Percentiles rank a stretch among this genome's conserved stretches.
Conservation (phyloP, 2,113 vertebrate species). For the Typhlomys cinereus region DNA sequence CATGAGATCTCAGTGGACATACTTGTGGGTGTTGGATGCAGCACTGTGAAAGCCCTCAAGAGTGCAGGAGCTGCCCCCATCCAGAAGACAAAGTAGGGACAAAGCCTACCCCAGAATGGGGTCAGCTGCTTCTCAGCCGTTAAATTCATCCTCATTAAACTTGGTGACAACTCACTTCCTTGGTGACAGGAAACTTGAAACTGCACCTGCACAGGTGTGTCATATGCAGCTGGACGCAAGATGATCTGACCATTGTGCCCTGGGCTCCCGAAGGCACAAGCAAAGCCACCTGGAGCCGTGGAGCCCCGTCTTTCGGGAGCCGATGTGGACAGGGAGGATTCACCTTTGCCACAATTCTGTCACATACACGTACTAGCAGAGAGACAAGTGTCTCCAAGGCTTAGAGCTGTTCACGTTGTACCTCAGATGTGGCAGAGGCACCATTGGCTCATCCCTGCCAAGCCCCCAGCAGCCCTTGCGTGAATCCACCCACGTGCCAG, state of each 20-base stretch:
- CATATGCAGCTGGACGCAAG: background rate
- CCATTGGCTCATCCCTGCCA: no score
- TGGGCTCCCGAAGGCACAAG: background rate
- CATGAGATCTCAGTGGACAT: background rate
- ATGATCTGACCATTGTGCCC: background rate
- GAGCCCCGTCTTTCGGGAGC: no score
- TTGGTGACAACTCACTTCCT: background rate
- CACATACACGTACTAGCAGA: no score
- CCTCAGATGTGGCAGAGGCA: no score
- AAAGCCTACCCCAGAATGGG: background rate
- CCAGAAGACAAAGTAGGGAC: background rate
- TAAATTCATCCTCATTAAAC: background rate
- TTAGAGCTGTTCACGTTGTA: no score
- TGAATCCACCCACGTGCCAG: no score
- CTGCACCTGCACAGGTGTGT: background rate
- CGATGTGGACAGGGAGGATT: no score
- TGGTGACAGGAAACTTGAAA: background rate
- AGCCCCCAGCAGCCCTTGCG: no score
- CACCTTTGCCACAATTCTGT: no score
- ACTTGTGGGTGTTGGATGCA: background rate
- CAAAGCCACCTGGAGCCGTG: no score
- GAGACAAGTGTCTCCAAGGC: no score
- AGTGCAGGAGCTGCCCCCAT: background rate
- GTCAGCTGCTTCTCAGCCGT: background rate
- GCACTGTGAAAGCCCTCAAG: background rate